phyloP scores from a whole-genome alignment of 2,113 vertebrate genomes.

The Machaerirhynchus nigripectus region DNA sequence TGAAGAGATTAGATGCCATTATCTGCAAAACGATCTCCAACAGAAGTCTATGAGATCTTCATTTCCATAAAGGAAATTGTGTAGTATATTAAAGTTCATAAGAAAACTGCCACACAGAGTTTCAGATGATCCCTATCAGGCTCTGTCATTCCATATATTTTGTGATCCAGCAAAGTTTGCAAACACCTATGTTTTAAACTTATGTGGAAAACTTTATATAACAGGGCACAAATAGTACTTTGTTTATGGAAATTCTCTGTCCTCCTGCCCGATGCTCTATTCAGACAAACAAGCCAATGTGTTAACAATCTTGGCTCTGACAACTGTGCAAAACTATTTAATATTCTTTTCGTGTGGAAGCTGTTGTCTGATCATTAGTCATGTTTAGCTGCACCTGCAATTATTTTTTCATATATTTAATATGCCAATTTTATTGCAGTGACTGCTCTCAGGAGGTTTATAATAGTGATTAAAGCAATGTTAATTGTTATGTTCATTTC shows the following conservation, averaged over 20 bases:
- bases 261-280: neutral
- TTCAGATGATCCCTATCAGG: neutral
- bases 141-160: neutral
- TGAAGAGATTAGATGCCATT: neutral
- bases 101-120: neutral
- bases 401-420: conserved; percentile 70
- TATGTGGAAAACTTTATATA: neutral
- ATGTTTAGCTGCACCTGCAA: conserved; percentile 69
- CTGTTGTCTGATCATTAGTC: conserved; percentile 71
- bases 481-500: conserved; percentile 61
- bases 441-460: conserved; percentile 60
- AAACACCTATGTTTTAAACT: neutral
- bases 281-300: neutral
- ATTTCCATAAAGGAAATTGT: neutral
- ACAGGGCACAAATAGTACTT: neutral
- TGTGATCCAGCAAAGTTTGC: neutral
- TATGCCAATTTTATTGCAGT: conserved; percentile 65
- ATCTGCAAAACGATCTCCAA: neutral
- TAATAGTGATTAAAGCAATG: conserved; percentile 58
- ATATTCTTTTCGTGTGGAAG: conserved; percentile 55
- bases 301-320: conserved; percentile 25
- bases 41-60: neutral
- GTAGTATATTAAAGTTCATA: neutral
- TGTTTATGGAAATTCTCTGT: neutral
- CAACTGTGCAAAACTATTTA: conserved; percentile 47